Evolutionary conservation across 2,888 invertebrate genomes (phyloP).

Genomic region (Drosophila algonquin): DNA sequence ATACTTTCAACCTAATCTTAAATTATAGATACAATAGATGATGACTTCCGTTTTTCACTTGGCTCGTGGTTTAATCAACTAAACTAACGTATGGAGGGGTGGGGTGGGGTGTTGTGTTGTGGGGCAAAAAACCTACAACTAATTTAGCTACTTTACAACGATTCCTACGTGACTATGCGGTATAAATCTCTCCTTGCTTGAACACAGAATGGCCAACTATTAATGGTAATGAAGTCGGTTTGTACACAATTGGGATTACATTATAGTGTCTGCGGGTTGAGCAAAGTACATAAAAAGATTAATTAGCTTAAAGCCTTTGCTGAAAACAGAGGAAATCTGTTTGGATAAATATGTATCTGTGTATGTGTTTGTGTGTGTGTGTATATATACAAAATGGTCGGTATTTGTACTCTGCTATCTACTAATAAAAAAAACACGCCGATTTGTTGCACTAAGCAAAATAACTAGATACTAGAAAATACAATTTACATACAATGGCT

Average conservation of each 20-base stretch:
- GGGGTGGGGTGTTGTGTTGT: no score
- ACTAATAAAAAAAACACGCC: background rate
- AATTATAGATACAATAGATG: conserved; percentile 17
- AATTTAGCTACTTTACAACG: conserved; percentile 1
- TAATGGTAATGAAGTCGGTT: conserved; percentile 22
- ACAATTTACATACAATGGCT: conserved; percentile 15
- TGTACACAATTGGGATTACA: conserved; percentile 5
- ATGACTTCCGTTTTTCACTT: conserved; percentile 17
- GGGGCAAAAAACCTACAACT: background rate
- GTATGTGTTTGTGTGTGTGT: background rate
- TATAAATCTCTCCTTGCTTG: background rate
- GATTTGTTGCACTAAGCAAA: background rate
- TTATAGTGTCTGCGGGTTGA: background rate
- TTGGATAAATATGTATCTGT: no score
- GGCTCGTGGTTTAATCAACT: no score
- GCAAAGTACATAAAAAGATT: conserved; percentile 5
- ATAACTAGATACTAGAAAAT: background rate
- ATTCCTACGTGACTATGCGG: conserved; percentile 5
- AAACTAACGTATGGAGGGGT: no score
- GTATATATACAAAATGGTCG: background rate
- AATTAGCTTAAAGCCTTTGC: background rate
- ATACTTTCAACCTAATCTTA: conserved; percentile 27
- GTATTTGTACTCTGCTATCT: conserved; percentile 11
- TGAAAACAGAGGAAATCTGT: background rate
- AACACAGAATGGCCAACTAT: background rate